Base-by-base conservation (phyloP, 2,888 invertebrate genomes). In the Melolontha melolontha region DNA sequence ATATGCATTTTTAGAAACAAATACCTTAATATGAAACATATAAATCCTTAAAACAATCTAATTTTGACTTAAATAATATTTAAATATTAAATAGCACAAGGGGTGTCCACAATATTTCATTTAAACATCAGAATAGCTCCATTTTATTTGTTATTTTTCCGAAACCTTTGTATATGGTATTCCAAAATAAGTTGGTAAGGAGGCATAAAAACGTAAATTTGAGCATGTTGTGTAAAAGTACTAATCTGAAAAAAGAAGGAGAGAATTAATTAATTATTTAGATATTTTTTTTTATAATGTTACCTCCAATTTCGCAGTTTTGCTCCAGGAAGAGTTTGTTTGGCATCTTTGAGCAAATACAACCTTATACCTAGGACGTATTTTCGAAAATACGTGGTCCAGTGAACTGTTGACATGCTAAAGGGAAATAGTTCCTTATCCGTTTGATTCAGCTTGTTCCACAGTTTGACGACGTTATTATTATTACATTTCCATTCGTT, bases 291-390 rank as follows among this genome's bases (percentile, higher is more conserved):
- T 51, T 40, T 40, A 22, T 5, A 11, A 59, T 59, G 17, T 66
- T 16, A 62, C 67, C 51, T 54, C 5, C 27, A 8, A 5, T 12
- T 34, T 16, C 50, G 55, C 14, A 16, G 17, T 51, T 50, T 66
- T 0, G 66, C 90, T 5, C 85, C 83, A 6, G 89, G 86, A 55
- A 94, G 80, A 0, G 90, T 90, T 64, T 87, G 87, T 11, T 91
- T 86, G 69, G 90, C 87, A 73, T 96, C 95, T 78, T 95, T 94
- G 74, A 94, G 87, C 63, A 96, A 81, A 79, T 91, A 93, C 62
- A 87, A 82, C 66, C 95, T 86, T 63, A 94, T 87, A 2, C 96
- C 96, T 55, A 84, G 84, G 34, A 93, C 83, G 78, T 94, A 93
- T 44, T 85, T 85, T 66, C 87, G 85, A 78, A 92, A 89, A 76